These are phyloP conservation scores for Dendrophyllia cribrosa DNA, from an alignment of 64 coral and sea anemone species.

Conservation along the genomic window DNA sequence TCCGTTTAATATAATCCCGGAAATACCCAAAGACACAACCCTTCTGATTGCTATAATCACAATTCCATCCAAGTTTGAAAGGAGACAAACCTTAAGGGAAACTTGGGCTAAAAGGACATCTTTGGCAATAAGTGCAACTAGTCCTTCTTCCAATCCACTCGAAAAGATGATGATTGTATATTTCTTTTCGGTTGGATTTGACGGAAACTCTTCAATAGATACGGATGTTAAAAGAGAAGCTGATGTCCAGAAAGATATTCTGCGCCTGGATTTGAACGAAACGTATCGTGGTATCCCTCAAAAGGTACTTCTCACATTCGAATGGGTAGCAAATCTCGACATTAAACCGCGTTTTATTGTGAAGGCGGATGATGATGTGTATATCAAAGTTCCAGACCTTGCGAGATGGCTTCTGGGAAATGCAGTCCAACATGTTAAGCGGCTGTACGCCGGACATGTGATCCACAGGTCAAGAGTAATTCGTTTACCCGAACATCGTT, in stretches of 20 bases:
- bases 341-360: slow-evolving; percentile 23
- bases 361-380: slow-evolving; percentile 56
- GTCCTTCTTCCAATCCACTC: too few species aligned
- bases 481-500: not conserved
- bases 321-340: slow-evolving; percentile 21
- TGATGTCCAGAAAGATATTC: not conserved
- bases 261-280: slow-evolving; percentile 38
- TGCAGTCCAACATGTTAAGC: not conserved
- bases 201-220: slow-evolving; percentile 20
- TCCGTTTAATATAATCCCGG: too few species aligned
- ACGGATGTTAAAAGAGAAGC: slow-evolving; percentile 11
- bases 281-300: slow-evolving; percentile 12
- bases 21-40: too few species aligned
- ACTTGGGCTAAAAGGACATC: too few species aligned
- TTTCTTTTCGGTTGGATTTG: slow-evolving; percentile 47
- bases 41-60: too few species aligned
- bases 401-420: not conserved
- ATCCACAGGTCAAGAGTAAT: not conserved
- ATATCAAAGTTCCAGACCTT: slow-evolving; percentile 46
- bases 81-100: too few species aligned
- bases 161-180: too few species aligned
- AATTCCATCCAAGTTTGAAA: too few species aligned
- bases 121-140: too few species aligned
- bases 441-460: slow-evolving; percentile 42
- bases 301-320: slow-evolving; percentile 37